These are phyloP conservation scores for Cephus runcator DNA, from an alignment of 2,888 invertebrate genomes.

Conservation along the genomic window DNA sequence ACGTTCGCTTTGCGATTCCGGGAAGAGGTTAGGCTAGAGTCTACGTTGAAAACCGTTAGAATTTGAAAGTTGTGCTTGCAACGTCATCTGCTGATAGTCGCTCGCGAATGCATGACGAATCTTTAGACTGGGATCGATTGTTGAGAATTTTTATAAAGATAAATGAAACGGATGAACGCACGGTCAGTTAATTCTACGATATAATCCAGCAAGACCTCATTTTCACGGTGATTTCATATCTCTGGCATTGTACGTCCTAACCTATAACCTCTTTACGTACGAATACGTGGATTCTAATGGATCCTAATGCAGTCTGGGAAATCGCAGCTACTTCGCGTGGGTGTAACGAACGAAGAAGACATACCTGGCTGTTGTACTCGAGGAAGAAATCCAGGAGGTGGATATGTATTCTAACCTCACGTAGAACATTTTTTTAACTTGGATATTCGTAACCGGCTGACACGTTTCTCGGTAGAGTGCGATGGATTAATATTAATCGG, in stretches of 20 bases:
- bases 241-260: background rate
- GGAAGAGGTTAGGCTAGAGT: background rate
- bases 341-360: background rate
- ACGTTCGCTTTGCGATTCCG: no score
- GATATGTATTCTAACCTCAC: background rate
- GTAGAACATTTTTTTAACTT: background rate
- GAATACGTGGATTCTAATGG: background rate
- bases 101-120: background rate
- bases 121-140: background rate
- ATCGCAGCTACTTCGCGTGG: background rate
- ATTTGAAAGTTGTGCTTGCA: background rate
- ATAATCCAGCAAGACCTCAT: background rate
- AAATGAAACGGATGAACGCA: background rate
- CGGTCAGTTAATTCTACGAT: background rate
- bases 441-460: background rate
- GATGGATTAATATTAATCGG: background rate
- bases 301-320: background rate
- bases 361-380: background rate
- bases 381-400: background rate
- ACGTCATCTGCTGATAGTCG: background rate
- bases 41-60: background rate
- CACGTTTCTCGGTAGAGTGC: background rate
- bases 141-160: background rate
- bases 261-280: background rate
- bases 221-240: background rate